Evolutionary conservation across 2,797 vertebrate species (phyloP).

Genomic region (Rachycentron canadum): DNA sequence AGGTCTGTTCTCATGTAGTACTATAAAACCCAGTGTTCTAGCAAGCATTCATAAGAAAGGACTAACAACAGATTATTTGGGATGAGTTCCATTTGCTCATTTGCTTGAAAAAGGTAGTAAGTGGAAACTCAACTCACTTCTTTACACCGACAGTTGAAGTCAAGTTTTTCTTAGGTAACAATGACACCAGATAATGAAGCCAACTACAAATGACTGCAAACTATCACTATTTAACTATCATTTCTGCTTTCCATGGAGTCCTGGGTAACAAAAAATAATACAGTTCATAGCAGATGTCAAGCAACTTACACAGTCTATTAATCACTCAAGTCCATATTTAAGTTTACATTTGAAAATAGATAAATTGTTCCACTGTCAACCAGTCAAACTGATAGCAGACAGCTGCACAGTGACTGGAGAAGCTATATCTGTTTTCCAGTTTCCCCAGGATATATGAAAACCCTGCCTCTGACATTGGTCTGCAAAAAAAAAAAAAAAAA

Average conservation of each 20-base stretch:
- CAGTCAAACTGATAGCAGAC: background rate
- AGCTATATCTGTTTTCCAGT: background rate
- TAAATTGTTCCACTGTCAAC: background rate
- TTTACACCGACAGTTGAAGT: too few relatives aligned
- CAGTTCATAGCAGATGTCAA: background rate
- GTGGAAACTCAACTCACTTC: too few relatives aligned
- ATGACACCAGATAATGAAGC: background rate
- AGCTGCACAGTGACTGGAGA: background rate
- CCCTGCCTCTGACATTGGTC: background rate
- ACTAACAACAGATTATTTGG: background rate
- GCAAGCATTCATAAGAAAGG: background rate
- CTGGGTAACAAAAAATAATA: background rate
- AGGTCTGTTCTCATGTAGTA: background rate
- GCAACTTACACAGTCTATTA: background rate
- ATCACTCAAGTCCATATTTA: background rate
- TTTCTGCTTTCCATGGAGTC: background rate
- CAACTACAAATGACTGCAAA: background rate
- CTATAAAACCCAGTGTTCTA: conserved; percentile 28
- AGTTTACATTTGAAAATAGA: background rate
- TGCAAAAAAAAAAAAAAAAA: background rate
- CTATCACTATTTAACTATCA: background rate
- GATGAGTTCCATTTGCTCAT: too few relatives aligned
- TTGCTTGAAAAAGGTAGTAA: too few relatives aligned
- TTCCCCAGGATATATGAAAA: conserved; percentile 8
- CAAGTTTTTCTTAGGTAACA: background rate